Conservation (phyloP, 2,888 invertebrate genomes). For the Archips crataeganus region DNA sequence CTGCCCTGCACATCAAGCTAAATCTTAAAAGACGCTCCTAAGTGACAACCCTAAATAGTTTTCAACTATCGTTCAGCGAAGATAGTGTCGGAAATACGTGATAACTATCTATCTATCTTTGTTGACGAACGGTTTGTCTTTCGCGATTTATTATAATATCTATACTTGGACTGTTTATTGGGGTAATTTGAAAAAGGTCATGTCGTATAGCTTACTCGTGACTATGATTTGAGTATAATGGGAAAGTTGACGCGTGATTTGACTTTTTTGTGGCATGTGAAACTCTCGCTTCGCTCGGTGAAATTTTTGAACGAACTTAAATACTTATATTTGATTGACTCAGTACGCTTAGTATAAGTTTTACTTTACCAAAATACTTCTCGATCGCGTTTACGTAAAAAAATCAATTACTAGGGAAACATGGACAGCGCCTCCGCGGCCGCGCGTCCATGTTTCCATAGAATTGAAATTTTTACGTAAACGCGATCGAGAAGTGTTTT, state of each 20-base stretch:
- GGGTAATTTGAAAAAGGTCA: constrained; percentile 6
- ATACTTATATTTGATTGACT: too few species aligned
- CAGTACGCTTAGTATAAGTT: too few species aligned
- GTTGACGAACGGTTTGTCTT: constrained; percentile 37
- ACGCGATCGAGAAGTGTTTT: too few species aligned
- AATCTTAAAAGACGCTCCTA: neutral
- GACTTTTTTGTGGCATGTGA: neutral
- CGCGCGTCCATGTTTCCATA: too few species aligned
- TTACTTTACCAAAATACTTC: too few species aligned
- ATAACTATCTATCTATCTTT: constrained; percentile 38
- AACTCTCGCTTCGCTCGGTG: neutral
- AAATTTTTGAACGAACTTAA: neutral
- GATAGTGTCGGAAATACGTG: constrained; percentile 24
- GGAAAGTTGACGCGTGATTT: neutral
- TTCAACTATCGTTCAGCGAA: constrained; percentile 28
- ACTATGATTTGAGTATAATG: neutral
- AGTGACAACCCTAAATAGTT: constrained; percentile 33
- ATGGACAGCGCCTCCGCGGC: too few species aligned
- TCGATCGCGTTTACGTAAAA: too few species aligned
- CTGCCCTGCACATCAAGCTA: neutral
- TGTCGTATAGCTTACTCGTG: neutral
- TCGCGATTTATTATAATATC: constrained; percentile 39
- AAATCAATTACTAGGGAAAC: too few species aligned
- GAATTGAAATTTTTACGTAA: too few species aligned
- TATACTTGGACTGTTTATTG: constrained; percentile 13